Base-by-base conservation (phyloP, 2,888 invertebrate species). In the Zonitis immaculata region DNA sequence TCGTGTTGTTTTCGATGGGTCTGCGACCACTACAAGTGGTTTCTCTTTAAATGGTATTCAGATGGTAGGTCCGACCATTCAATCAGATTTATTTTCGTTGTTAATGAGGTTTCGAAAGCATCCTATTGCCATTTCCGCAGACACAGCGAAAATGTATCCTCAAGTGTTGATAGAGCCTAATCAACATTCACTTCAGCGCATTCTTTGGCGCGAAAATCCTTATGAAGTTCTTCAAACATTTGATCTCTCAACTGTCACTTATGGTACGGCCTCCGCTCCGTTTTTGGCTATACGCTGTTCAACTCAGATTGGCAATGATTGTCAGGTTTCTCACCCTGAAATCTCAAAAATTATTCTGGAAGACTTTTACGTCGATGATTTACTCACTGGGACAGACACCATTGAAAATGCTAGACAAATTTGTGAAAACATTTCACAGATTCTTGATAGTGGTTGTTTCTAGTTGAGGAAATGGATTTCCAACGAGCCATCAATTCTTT, bases 121-220 rank as follows among this genome's bases (percentile, higher is more conserved):
- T 39, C 61, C 30, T 52, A 47, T 51, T 45, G 62, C 59, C 25
- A 22, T 61, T 12, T 32, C 51, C 30, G 14, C 16, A 3, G 62
- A 62, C 49, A 52, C 53, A n/a, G 35, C 35, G 9, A 61, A 61
- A 57, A 62, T 62, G 60, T 62, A 60, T 42, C 44, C 57, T 14
- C 55, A 54, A 26, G 47, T 62, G 6, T 43, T 26, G 26, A 49
- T 62, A 25, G 9, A 50, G 16, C 42, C 49, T 25, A 45, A 51
- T 6, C 44, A 59, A 11, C 44, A 54, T 42, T 3, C 30, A n/a
- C 48, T 56, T 14, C 60, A 60, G 44, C 27, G 53, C n/a, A 60
- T 60, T 42, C 27, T 61, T 14, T 58, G 54, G 49, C 43, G 52
- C 11, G 44, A 11, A 5, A n/a, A 51, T 43, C 35, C 52, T 14